Conservation (phyloP, 2,113 vertebrate genomes). For the Psephotus haematonotus region DNA sequence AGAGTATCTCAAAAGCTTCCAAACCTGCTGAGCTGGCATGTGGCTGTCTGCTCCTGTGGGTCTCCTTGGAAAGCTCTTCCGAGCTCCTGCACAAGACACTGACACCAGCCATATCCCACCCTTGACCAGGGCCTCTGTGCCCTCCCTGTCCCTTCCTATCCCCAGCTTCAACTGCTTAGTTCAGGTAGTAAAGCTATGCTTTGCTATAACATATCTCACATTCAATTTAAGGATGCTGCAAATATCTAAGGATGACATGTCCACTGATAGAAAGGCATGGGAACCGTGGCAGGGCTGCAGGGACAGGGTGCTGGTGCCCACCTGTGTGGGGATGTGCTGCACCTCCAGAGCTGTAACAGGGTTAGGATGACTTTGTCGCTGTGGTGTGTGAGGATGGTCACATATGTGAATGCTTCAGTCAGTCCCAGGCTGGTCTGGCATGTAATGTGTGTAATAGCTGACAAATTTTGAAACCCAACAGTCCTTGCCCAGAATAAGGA, state of each 20-base stretch:
- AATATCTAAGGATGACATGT: fast-evolving
- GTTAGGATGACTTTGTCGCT: background rate
- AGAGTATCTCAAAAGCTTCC: background rate
- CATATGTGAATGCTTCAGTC: fast-evolving
- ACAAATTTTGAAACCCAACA: background rate
- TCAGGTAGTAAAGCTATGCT: fast-evolving
- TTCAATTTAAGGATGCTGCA: fast-evolving
- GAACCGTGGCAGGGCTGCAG: fast-evolving
- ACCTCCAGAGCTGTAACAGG: fast-evolving
- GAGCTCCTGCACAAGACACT: fast-evolving
- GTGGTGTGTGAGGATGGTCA: fast-evolving
- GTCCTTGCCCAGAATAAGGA: background rate
- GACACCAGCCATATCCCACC: background rate
- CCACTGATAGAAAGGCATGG: too few species aligned
- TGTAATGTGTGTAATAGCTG: fast-evolving
- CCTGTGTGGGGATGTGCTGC: background rate
- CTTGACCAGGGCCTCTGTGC: background rate
- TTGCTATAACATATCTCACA: fast-evolving
- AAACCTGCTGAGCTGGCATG: background rate
- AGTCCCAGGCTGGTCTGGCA: background rate
- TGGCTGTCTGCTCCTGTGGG: background rate
- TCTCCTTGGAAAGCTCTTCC: background rate
- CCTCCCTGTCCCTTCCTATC: background rate
- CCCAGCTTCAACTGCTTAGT: fast-evolving
- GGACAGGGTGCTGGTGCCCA: background rate